These are phyloP conservation scores for Galerucella pusilla DNA, from an alignment of 2,888 invertebrate genomes.

Conservation along the genomic window DNA sequence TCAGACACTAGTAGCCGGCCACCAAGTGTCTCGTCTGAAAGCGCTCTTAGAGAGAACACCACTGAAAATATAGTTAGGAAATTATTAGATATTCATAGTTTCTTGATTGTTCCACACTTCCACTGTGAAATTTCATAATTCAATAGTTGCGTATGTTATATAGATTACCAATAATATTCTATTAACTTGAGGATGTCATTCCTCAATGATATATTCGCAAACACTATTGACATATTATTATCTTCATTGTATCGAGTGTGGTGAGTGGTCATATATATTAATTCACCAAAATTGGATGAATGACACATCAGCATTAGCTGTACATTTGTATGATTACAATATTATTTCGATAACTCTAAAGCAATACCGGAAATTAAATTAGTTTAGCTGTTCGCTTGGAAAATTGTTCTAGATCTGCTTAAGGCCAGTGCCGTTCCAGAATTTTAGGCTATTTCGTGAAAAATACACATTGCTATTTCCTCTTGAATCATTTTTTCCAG, in stretches of 20 bases:
- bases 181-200: background rate
- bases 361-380: background rate
- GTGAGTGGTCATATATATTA: background rate
- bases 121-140: too few relatives aligned
- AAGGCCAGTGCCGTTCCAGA: too few relatives aligned
- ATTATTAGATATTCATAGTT: too few relatives aligned
- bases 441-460: too few relatives aligned
- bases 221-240: background rate
- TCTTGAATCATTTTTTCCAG: too few relatives aligned
- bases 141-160: too few relatives aligned
- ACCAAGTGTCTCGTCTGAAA: too few relatives aligned
- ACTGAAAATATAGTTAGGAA: too few relatives aligned
- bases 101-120: too few relatives aligned
- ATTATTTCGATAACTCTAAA: background rate
- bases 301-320: background rate
- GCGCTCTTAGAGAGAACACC: too few relatives aligned
- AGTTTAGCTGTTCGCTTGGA: background rate
- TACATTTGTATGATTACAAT: background rate
- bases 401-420: background rate
- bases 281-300: background rate
- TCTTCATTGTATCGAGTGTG: background rate
- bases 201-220: background rate
- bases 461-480: too few relatives aligned
- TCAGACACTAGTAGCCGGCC: too few relatives aligned
- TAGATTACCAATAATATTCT: background rate